Conservation (phyloP, 2,113 vertebrate genomes). For the Alosa alosa region DNA sequence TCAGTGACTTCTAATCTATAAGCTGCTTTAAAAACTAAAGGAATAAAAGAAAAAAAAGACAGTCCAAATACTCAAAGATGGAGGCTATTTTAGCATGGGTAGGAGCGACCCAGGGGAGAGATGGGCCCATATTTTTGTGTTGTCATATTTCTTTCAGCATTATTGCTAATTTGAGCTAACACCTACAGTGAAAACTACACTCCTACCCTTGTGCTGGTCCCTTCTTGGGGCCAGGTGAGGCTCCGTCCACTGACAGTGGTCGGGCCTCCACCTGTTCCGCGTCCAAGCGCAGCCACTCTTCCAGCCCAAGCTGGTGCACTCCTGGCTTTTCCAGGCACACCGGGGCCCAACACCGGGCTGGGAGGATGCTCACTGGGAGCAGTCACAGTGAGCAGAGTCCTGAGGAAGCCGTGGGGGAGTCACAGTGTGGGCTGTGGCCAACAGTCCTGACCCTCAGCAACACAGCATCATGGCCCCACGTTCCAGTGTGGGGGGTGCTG, state of each 20-base stretch:
- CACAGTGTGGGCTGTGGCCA: slow-evolving; percentile 12
- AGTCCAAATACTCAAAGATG: slow-evolving; percentile 12
- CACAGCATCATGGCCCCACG: background rate
- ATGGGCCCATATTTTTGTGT: background rate
- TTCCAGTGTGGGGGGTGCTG: background rate
- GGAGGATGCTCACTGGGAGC: background rate
- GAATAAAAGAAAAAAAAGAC: background rate
- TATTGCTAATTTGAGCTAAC: background rate
- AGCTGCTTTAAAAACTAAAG: background rate
- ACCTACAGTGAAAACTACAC: background rate
- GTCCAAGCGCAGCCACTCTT: background rate
- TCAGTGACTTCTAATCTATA: background rate
- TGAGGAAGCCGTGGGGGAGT: slow-evolving; percentile 4
- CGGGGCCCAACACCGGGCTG: background rate
- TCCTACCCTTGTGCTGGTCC: background rate
- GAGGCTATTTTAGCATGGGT: background rate
- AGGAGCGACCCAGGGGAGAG: background rate
- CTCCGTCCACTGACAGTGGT: background rate
- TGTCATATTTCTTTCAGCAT: background rate
- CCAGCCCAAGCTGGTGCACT: slow-evolving; percentile 16
- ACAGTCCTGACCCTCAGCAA: background rate
- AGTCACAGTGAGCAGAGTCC: slow-evolving; percentile 1
- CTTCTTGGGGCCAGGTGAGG: background rate
- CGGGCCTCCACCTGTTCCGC: background rate
- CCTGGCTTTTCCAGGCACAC: background rate